A percentile compares a stretch with the other conserved stretches of the same genome.
Evolutionary conservation across 1,140 invertebrate genomes (phyloP).

Genomic region (Trichoplusia ni): DNA sequence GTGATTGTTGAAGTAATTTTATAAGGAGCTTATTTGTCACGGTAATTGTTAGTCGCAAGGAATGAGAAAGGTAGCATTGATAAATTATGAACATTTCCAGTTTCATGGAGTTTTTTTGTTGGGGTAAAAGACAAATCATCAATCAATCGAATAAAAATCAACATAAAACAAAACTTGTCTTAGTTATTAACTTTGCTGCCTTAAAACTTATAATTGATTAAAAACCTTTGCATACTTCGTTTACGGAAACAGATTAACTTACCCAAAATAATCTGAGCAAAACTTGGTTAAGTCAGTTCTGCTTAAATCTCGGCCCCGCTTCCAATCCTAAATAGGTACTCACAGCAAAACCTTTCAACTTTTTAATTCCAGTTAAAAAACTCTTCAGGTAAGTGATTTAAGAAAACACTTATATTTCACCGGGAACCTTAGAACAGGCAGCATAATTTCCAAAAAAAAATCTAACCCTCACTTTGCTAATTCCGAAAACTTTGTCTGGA

Average conservation of each 20-base stretch:
- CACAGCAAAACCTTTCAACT: slow-evolving; percentile 28
- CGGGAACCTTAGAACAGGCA: slow-evolving; percentile 40
- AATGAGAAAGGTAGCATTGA: too few relatives aligned
- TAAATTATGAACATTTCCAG: too few relatives aligned
- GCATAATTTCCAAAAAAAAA: slow-evolving; percentile 57
- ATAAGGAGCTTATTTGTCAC: too few relatives aligned
- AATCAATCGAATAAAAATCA: too few relatives aligned
- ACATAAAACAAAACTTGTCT: too few relatives aligned
- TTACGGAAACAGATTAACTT: too few relatives aligned
- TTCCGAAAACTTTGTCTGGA: slow-evolving; percentile 51
- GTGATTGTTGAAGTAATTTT: neutral
- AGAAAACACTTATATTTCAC: slow-evolving; percentile 56
- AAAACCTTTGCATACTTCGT: too few relatives aligned
- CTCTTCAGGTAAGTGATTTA: slow-evolving; percentile 31
- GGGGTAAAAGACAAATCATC: too few relatives aligned
- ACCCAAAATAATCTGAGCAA: slow-evolving; percentile 16
- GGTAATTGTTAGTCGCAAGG: too few relatives aligned
- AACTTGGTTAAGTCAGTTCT: slow-evolving; percentile 21
- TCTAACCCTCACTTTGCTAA: slow-evolving; percentile 47
- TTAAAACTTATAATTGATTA: too few relatives aligned
- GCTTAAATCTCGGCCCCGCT: slow-evolving; percentile 11
- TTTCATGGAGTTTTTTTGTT: too few relatives aligned
- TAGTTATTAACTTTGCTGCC: too few relatives aligned
- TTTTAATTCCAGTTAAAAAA: slow-evolving; percentile 30
- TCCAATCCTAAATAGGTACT: slow-evolving; percentile 17